Conservation (phyloP, 2,888 invertebrate genomes). For the Marronus borbonicus region DNA sequence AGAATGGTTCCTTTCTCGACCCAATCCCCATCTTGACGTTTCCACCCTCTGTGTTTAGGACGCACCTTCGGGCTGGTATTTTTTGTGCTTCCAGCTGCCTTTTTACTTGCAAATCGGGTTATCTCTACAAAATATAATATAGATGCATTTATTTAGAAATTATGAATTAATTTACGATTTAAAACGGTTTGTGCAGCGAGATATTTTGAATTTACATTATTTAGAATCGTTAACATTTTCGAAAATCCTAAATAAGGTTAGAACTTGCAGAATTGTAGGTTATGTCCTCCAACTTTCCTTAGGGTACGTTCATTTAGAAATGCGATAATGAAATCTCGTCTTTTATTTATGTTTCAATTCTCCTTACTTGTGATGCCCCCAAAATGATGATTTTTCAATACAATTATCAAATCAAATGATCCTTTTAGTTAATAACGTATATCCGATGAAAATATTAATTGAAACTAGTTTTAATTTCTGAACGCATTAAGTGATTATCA, state of each 20-base stretch:
- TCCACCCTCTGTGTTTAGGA: constrained; percentile 86
- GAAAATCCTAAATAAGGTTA: neutral
- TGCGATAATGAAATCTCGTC: neutral
- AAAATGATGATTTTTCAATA: too few species aligned
- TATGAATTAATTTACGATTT: constrained; percentile 28
- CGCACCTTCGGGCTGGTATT: constrained; percentile 78
- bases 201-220: constrained; percentile 15
- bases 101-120: constrained; percentile 81
- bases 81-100: constrained; percentile 80
- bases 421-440: too few species aligned
- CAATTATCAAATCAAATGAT: too few species aligned
- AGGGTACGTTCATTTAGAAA: neutral
- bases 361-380: too few species aligned
- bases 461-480: neutral
- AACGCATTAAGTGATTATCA: neutral
- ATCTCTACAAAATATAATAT: constrained; percentile 63
- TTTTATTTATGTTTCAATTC: too few species aligned
- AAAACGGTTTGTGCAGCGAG: neutral
- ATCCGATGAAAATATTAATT: neutral
- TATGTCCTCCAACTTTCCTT: neutral
- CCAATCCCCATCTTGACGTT: constrained; percentile 79
- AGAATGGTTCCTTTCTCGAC: constrained; percentile 80
- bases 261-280: neutral
- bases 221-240: constrained; percentile 15
- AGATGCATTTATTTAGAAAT: neutral